Base-by-base conservation (phyloP, 2,888 invertebrate species). In the Spodoptera littoralis region DNA sequence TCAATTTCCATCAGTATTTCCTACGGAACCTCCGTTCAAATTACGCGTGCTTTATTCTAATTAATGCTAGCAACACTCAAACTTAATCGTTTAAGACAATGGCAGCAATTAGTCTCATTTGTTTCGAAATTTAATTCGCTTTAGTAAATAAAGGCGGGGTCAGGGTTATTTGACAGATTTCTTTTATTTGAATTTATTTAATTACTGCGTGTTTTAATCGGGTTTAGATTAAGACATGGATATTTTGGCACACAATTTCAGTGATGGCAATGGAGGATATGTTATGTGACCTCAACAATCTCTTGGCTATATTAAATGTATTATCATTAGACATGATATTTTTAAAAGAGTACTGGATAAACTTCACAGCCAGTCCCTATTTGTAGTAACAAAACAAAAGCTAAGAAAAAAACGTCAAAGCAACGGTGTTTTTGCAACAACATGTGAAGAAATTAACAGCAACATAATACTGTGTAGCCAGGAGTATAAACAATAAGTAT, bases 101-200 rank as follows among this genome's bases (percentile, higher is more conserved):
- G 73, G 79, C 71, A 41, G 71, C 80, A 77, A 84, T 87, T 86
- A 84, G 73, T 81, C 68, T 66, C 71, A 78, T 70, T 78, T 60
- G 65, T 82, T 85, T 78, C 77, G 82, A 83, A 85, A 84, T 68
- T 76, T 73, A 73, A 80, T 77, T 79, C 67, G 74, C 75, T 76
- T 80, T 70, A 61, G 60, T 74, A 76, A 76, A 73, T 76, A 70
- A 70, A 55, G 58, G 42, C 27, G 58, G 36, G 80, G 82, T 78
- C 82, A 77, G 65, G 82, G 80, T 43, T 65, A 50, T 9, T 24
- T 27, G 61, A 56, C 53, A 67, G 72, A 68, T 72, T 65, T 66
- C 59, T 66, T 61, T 63, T 61, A 44, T 66, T 60, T 60, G 58
- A 58, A 53, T 45, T 13, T 18, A 44, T 0, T 44, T 44, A 44